Evolutionary conservation across 2,797 vertebrate genomes (phyloP), one percentile per base, ranked within the genome.

Genomic region (Numenius phaeopus): DNA sequence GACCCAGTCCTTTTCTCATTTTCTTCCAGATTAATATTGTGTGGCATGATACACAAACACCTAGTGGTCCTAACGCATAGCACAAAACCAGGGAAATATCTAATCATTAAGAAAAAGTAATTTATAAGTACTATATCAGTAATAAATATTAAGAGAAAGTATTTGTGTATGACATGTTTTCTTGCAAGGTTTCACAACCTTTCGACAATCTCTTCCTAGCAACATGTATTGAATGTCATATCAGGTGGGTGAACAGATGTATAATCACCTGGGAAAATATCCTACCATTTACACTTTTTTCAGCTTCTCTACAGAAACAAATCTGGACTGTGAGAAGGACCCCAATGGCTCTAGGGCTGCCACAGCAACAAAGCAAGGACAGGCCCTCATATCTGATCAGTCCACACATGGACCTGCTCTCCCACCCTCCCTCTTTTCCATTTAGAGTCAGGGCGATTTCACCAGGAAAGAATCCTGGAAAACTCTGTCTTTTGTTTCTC

Each of bases 401-500:
- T 79, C 30, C 37, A 37, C 47, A 55, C 3, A 42, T 37, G 19
- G 50, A 76, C 21, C 11, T 50, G 14, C 10, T 91, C 75, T 89
- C 44, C 54, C 17, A 73, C 21, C 24, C 30, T 83, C 39, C 15
- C 14, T 37, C 7, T 12, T 82, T 72, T 66, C 64, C 55, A 81
- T 84, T 70, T 72, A 92, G 50, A 80, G 26, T 75, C 47, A 77
- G 8, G 2, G 19, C 0, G 3, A 93, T 87, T 79, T 97, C 94
- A 97, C 37, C 62, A 96, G 80, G 67, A 94, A 97, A 77, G 82
- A 97, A 97, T 92, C 58, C 88, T 87, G 69, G 66, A 91, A 95
- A 97, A 96, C 21, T n/a, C 54, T 59, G 32, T 30, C 14, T 77
- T 50, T 10, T 61, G 19, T 46, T 46, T 46, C 22, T n/a, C 54